These are phyloP conservation scores for Ursus arctos DNA, from an alignment of 2,113 vertebrate genomes.

Conservation along the genomic window DNA sequence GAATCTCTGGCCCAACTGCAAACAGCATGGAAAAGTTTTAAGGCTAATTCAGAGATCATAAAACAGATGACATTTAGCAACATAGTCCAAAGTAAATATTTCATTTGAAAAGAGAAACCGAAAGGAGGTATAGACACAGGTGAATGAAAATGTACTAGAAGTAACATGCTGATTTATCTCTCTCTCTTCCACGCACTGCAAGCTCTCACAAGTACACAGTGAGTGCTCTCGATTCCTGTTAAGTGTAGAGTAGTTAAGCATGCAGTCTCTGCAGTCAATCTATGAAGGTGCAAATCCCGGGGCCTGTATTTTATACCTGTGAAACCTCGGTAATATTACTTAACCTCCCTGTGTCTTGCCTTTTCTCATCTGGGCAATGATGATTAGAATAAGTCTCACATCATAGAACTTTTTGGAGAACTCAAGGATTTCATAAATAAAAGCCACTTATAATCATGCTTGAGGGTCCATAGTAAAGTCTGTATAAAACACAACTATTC, in stretches of 20 bases:
- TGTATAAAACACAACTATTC: not conserved
- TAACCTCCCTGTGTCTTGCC: not conserved
- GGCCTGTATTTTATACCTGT: not conserved
- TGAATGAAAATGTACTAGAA: not conserved
- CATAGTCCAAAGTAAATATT: slow-evolving; percentile 49
- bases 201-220: not conserved
- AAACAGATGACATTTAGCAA: slow-evolving; percentile 57
- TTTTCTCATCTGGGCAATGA: not conserved
- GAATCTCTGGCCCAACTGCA: not conserved
- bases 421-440: not conserved
- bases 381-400: not conserved
- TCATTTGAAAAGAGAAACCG: slow-evolving; percentile 33
- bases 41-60: not conserved
- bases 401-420: not conserved
- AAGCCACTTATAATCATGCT: not conserved
- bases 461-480: not conserved
- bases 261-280: not conserved
- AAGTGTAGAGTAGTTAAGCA: not conserved
- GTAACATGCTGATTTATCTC: not conserved
- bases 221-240: not conserved
- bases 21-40: not conserved
- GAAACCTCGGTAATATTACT: not conserved
- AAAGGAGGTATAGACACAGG: not conserved
- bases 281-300: not conserved
- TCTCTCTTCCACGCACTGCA: not conserved